A percentile compares a stretch with the other conserved stretches of the same genome.
Evolutionary conservation across 2,888 invertebrate genomes (phyloP).

Genomic region (Habrosyne pyritoides): DNA sequence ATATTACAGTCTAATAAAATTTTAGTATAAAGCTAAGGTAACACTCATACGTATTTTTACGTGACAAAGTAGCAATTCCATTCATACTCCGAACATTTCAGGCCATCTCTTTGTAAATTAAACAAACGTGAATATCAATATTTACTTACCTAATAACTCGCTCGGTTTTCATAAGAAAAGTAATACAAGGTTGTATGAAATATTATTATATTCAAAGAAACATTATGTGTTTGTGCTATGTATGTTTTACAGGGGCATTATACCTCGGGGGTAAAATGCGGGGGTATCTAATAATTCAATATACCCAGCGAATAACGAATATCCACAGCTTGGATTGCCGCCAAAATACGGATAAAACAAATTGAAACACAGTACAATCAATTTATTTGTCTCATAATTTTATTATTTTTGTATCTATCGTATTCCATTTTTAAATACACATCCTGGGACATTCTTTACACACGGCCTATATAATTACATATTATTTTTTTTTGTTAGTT

Average conservation of each 20-base stretch:
- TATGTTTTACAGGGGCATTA: neutral
- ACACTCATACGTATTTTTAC: neutral
- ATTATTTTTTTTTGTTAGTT: too few species aligned
- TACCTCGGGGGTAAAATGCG: neutral
- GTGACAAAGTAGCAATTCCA: neutral
- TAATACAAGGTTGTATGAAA: neutral
- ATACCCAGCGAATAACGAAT: conserved; percentile 2
- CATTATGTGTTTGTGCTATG: too few species aligned
- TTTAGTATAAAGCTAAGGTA: neutral
- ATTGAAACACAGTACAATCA: neutral
- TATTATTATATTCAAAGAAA: neutral
- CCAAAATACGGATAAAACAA: neutral
- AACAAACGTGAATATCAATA: conserved; percentile 7
- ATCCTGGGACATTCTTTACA: too few species aligned
- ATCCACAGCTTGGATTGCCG: neutral
- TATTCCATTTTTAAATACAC: neutral
- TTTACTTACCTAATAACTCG: neutral
- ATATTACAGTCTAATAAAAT: too few species aligned
- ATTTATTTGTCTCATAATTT: neutral
- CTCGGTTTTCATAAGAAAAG: neutral
- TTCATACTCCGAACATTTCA: neutral
- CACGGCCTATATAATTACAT: too few species aligned
- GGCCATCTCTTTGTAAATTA: neutral
- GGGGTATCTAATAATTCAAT: neutral
- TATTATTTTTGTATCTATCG: neutral